Conservation (phyloP, 2,113 vertebrate species). For the Tricholaema leucomelas region DNA sequence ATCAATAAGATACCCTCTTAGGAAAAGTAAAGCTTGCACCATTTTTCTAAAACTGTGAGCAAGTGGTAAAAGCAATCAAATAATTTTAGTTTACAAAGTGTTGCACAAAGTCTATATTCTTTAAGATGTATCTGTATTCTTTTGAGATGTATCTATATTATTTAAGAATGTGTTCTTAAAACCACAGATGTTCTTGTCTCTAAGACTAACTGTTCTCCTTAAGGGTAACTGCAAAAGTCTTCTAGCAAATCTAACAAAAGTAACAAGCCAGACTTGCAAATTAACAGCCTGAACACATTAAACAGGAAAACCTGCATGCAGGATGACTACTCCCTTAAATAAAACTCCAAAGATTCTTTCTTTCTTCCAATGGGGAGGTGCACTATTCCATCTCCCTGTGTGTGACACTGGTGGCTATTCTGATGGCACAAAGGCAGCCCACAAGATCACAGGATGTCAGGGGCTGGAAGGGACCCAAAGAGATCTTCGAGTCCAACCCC, state of each 20-base stretch:
- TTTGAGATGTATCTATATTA: neutral
- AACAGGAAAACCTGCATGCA: neutral
- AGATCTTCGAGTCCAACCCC: too few relatives aligned
- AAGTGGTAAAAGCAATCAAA: neutral
- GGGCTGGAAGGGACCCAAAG: too few relatives aligned
- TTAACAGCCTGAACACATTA: neutral
- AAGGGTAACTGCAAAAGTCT: neutral
- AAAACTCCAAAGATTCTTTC: neutral
- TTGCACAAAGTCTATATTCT: neutral
- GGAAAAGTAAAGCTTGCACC: neutral
- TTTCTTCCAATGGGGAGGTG: neutral
- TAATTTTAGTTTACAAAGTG: neutral
- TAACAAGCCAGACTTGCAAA: neutral
- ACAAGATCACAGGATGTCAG: too few relatives aligned
- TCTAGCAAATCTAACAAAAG: neutral
- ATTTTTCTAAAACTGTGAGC: neutral
- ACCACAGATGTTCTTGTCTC: neutral
- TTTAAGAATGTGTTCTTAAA: neutral
- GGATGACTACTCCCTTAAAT: neutral
- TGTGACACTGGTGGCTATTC: neutral
- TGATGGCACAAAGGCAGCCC: neutral
- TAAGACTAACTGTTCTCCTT: neutral
- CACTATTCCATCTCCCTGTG: neutral
- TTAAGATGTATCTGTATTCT: neutral
- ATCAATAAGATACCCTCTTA: neutral